Percentiles rank a stretch among this genome's conserved stretches.
These are phyloP conservation scores for Oscheius sp. DNA, from an alignment of 2,888 invertebrate genomes.

Conservation along the genomic window DNA sequence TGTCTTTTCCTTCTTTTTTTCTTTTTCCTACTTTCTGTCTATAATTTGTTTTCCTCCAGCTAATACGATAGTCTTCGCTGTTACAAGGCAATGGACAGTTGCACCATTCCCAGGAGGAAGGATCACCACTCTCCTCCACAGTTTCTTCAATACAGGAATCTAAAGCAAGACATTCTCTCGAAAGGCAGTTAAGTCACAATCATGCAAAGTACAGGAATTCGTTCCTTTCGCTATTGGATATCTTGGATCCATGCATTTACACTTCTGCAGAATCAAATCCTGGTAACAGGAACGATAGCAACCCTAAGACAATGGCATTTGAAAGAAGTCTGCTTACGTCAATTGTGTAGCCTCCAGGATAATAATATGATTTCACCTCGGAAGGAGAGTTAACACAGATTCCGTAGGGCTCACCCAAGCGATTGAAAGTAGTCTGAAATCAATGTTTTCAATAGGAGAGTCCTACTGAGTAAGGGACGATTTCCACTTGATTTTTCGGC, in stretches of 20 bases:
- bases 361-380: constrained; percentile 54
- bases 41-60: background rate
- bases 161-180: too few species aligned
- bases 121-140: constrained; percentile 21
- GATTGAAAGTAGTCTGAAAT: constrained; percentile 44
- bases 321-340: constrained; percentile 55
- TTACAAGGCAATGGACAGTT: constrained; percentile 32
- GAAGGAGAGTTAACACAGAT: constrained; percentile 45
- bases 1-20: background rate
- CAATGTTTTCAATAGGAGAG: too few species aligned
- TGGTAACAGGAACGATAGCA: constrained; percentile 60
- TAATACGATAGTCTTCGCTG: background rate
- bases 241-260: constrained; percentile 59
- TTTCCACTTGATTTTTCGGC: constrained; percentile 37
- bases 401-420: constrained; percentile 52
- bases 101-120: constrained; percentile 30
- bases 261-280: constrained; percentile 39
- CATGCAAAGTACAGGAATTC: constrained; percentile 35
- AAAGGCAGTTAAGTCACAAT: too few species aligned
- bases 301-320: constrained; percentile 35
- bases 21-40: too few species aligned
- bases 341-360: constrained; percentile 50
- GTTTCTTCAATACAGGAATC: constrained; percentile 31
- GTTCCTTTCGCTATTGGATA: constrained; percentile 42
- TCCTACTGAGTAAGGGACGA: constrained; percentile 39